A percentile compares a stretch with the other conserved stretches of the same genome.
Conservation (phyloP, 1,140 invertebrate species). For the Drosophila lacertosa region DNA sequence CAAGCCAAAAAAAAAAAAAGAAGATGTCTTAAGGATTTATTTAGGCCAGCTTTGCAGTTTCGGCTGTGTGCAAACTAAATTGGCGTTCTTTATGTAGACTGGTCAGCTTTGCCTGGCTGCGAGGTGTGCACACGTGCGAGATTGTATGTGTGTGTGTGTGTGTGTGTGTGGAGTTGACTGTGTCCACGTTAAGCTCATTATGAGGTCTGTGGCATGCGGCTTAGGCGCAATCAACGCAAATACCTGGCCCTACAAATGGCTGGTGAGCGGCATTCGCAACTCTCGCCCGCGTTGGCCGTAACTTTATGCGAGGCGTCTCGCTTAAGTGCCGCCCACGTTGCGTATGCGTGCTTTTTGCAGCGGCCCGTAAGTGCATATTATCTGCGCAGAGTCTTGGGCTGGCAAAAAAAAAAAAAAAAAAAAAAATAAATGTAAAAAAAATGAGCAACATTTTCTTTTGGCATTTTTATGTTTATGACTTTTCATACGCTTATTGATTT, state of each 20-base stretch:
- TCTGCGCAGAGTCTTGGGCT: slow-evolving; percentile 7
- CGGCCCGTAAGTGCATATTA: slow-evolving; percentile 1
- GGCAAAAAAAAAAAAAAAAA: neutral
- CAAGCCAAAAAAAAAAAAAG: slow-evolving; percentile 5
- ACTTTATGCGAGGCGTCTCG: slow-evolving; percentile 15
- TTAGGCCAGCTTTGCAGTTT: slow-evolving; percentile 14
- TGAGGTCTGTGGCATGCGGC: slow-evolving; percentile 44
- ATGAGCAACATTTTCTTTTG: slow-evolving; percentile 27
- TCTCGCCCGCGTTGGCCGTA: neutral
- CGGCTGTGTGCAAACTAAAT: slow-evolving; percentile 9
- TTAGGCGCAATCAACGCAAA: slow-evolving; percentile 63
- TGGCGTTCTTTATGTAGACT: slow-evolving; percentile 19
- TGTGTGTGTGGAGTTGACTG: slow-evolving; percentile 29
- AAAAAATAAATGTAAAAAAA: too few relatives aligned
- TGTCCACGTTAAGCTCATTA: slow-evolving; percentile 69
- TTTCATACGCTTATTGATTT: slow-evolving; percentile 78
- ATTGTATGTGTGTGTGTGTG: slow-evolving; percentile 11
- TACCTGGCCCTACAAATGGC: slow-evolving; percentile 15
- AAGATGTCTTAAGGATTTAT: slow-evolving; percentile 12
- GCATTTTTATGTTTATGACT: slow-evolving; percentile 66
- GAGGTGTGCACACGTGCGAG: neutral
- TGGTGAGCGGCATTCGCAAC: neutral
- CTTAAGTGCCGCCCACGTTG: slow-evolving; percentile 14
- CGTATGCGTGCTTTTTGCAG: slow-evolving; percentile 47
- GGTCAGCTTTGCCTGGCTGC: slow-evolving; percentile 12